These are phyloP conservation scores for Carapus acus DNA, from an alignment of 2,797 vertebrate species.

Conservation along the genomic window DNA sequence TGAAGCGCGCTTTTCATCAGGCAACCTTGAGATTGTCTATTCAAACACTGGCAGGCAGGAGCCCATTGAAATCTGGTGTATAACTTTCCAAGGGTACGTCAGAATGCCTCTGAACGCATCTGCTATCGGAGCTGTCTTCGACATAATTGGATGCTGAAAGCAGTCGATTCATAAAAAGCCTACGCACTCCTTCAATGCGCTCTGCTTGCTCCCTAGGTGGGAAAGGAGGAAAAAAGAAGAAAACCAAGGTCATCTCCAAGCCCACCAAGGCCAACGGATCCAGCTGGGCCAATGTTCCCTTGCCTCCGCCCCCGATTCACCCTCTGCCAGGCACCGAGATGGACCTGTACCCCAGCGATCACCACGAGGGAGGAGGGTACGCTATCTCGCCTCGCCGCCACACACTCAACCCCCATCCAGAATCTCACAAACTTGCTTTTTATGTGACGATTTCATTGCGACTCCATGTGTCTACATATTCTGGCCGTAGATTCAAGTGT, in stretches of 20 bases:
- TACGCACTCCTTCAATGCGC: slow-evolving; percentile 24
- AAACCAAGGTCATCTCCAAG: slow-evolving; percentile 88
- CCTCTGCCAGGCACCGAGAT: slow-evolving; percentile 94
- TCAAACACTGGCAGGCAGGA: slow-evolving; percentile 44
- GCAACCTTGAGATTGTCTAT: slow-evolving; percentile 66
- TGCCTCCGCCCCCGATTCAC: slow-evolving; percentile 92
- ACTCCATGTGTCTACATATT: no score
- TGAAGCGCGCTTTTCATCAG: slow-evolving; percentile 62
- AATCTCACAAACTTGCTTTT: no score
- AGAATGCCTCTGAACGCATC: slow-evolving; percentile 43
- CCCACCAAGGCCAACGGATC: slow-evolving; percentile 89
- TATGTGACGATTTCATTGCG: no score
- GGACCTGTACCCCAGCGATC: slow-evolving; percentile 88
- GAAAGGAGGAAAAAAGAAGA: slow-evolving; percentile 99
- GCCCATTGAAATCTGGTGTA: slow-evolving; percentile 50
- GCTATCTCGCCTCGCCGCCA: slow-evolving; percentile 8
- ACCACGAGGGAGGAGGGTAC: slow-evolving; percentile 86
- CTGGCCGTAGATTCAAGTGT: no score
- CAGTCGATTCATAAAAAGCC: slow-evolving; percentile 29
- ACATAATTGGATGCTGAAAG: slow-evolving; percentile 38
- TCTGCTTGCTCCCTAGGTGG: slow-evolving; percentile 76
- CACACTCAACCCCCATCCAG: no score
- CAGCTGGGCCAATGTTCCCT: slow-evolving; percentile 91
- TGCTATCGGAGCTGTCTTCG: slow-evolving; percentile 33
- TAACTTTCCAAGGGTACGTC: slow-evolving; percentile 38